phyloP scores from a whole-genome alignment of 1,140 invertebrate species.

The Calephelis nemesis region DNA sequence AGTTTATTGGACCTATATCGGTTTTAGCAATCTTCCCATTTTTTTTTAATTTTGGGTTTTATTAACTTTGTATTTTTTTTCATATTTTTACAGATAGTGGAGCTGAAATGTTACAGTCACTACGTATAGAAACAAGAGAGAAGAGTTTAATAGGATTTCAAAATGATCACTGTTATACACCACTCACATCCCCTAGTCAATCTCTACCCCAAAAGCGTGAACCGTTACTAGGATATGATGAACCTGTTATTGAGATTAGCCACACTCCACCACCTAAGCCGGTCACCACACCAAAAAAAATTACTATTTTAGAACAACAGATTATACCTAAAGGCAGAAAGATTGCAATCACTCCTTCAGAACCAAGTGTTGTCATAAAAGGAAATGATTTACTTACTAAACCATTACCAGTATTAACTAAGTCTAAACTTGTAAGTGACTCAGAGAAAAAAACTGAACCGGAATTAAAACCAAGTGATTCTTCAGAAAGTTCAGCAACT shows the following conservation, averaged over 20 bases:
- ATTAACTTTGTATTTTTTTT: constrained; percentile 41
- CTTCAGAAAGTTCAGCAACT: constrained; percentile 61
- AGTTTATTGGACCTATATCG: too few relatives aligned
- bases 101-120: constrained; percentile 76
- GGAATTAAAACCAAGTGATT: constrained; percentile 48
- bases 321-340: constrained; percentile 77
- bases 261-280: constrained; percentile 65
- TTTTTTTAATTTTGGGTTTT: too few relatives aligned
- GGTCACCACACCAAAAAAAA: constrained; percentile 70
- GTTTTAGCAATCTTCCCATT: too few relatives aligned
- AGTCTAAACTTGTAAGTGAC: constrained; percentile 47
- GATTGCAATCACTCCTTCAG: constrained; percentile 62
- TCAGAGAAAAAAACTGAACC: constrained; percentile 37
- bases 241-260: constrained; percentile 67
- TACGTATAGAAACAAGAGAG: constrained; percentile 75
- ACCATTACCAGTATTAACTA: constrained; percentile 56
- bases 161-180: constrained; percentile 85
- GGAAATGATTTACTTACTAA: constrained; percentile 67
- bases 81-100: constrained; percentile 66
- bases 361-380: constrained; percentile 66
- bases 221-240: constrained; percentile 53
- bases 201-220: constrained; percentile 57
- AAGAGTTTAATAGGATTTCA: constrained; percentile 77
- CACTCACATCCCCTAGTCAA: constrained; percentile 80
- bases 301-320: constrained; percentile 74